A percentile compares a stretch with the other conserved stretches of the same genome.
Conservation (phyloP, 2,888 invertebrate species). For the Papilio elwesi region DNA sequence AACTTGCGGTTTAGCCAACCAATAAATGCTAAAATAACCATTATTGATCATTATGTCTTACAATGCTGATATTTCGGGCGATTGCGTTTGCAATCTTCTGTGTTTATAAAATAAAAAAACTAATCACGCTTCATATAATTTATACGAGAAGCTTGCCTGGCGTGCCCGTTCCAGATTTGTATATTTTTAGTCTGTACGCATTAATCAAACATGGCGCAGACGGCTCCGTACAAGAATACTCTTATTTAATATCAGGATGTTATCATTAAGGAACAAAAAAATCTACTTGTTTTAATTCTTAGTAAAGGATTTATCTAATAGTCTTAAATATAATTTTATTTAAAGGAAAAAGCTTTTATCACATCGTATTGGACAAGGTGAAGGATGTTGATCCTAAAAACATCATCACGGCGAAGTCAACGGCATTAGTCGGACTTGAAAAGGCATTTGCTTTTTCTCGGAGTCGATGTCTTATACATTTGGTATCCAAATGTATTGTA, state of each 20-base stretch:
- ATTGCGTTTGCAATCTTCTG: conserved; percentile 47
- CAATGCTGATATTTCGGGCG: conserved; percentile 38
- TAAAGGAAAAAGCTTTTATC: neutral
- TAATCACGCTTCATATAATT: conserved; percentile 26
- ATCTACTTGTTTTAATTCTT: neutral
- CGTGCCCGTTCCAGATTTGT: conserved; percentile 28
- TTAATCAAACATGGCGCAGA: conserved; percentile 38
- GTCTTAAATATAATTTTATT: neutral
- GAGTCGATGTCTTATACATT: too few species aligned
- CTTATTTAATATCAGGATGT: conserved; percentile 23
- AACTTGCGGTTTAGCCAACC: conserved; percentile 5
- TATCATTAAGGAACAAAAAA: conserved; percentile 13
- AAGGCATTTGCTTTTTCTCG: too few species aligned
- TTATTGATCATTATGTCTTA: conserved; percentile 16
- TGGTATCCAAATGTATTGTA: neutral
- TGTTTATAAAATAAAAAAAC: conserved; percentile 41
- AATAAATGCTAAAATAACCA: conserved; percentile 31
- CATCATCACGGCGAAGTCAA: too few species aligned
- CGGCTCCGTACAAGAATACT: conserved; percentile 13
- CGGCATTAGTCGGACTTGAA: too few species aligned
- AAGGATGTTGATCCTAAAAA: too few species aligned
- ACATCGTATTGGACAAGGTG: too few species aligned
- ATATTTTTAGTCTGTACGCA: conserved; percentile 34
- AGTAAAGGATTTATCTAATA: neutral
- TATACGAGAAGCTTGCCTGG: conserved; percentile 31